Conservation (phyloP, 2,113 vertebrate genomes). For the Chunga burmeisteri region DNA sequence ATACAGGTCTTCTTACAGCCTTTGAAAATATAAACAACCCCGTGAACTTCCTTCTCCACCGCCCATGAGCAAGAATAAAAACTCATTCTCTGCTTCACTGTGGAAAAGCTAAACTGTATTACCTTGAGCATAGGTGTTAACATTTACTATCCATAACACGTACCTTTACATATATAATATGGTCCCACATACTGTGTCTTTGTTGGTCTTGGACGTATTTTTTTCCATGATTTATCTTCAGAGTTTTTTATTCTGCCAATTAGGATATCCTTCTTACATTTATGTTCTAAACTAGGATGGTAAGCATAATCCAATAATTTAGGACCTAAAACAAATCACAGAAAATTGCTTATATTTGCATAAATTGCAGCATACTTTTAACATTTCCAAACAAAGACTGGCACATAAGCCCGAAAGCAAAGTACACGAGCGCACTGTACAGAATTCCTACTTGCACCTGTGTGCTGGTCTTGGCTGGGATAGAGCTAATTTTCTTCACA, state of each 20-base stretch:
- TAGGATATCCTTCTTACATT: constrained; percentile 96
- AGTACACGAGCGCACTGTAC: background rate
- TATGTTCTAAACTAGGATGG: constrained; percentile 84
- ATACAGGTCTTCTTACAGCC: background rate
- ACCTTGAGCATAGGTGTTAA: background rate
- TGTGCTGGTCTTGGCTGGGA: too few species aligned
- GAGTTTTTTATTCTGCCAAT: constrained; percentile 88
- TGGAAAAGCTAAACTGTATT: background rate
- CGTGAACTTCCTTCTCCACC: background rate
- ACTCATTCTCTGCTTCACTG: background rate
- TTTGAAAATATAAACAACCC: background rate
- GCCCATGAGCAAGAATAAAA: background rate
- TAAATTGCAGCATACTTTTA: background rate
- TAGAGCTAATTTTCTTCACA: too few species aligned
- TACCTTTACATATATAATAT: constrained; percentile 99
- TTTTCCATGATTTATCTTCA: constrained; percentile 89
- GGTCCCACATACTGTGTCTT: constrained; percentile 97
- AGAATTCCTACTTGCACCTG: background rate
- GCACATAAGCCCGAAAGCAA: background rate
- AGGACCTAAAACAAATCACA: constrained; percentile 78
- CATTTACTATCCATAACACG: background rate
- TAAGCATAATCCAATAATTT: constrained; percentile 87
- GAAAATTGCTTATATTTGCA: background rate
- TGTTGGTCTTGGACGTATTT: constrained; percentile 92
- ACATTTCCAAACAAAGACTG: background rate